These are phyloP conservation scores for Dryobota labecula DNA, from an alignment of 2,888 invertebrate genomes.

Conservation along the genomic window DNA sequence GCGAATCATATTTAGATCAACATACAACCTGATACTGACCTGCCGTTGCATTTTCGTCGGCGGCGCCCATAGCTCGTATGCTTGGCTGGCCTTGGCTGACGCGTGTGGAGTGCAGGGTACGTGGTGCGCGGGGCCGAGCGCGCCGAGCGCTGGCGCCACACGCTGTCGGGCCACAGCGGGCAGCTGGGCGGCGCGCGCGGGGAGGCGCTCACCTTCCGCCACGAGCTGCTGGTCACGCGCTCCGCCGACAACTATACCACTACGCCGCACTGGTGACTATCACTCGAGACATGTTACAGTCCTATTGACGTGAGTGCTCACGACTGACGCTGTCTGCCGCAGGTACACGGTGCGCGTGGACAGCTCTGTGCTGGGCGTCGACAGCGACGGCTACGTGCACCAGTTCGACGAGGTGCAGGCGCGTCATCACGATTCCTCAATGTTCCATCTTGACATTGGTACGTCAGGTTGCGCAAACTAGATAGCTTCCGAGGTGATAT, in stretches of 20 bases:
- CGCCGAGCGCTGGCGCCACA: constrained; percentile 76
- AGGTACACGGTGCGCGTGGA: constrained; percentile 83
- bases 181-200: constrained; percentile 78
- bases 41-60: no score
- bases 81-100: background rate
- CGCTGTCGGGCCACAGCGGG: constrained; percentile 71
- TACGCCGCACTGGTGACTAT: constrained; percentile 74
- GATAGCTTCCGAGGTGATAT: background rate
- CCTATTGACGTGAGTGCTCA: background rate
- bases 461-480: constrained; percentile 12
- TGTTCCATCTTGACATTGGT: constrained; percentile 77
- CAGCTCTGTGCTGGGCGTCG: constrained; percentile 82
- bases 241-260: constrained; percentile 67
- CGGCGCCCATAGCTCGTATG: no score
- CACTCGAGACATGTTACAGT: no score
- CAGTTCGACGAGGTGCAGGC: constrained; percentile 74
- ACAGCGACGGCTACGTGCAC: constrained; percentile 81
- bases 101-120: constrained; percentile 22
- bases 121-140: constrained; percentile 59
- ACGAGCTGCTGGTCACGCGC: constrained; percentile 79
- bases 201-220: constrained; percentile 78
- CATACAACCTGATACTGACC: no score
- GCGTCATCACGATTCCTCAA: constrained; percentile 64
- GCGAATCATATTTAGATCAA: no score
- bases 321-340: constrained; percentile 15